Evolutionary conservation across 2,113 vertebrate species (phyloP), one percentile per base, ranked within the genome.

Genomic region (Phaethon lepturus): DNA sequence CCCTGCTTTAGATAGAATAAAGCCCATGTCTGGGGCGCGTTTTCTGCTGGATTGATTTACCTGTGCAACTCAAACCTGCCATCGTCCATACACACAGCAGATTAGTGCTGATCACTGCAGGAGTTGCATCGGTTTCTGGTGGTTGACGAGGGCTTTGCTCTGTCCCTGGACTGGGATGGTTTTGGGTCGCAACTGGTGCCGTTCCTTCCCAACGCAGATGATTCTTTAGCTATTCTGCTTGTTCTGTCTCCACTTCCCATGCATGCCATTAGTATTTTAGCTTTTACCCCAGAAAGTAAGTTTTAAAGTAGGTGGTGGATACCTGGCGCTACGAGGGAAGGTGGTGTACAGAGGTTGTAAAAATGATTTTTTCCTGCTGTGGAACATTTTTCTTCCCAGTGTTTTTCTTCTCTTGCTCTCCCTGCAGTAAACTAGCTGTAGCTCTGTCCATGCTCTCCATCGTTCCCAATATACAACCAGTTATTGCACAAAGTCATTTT

Each of bases 391-490:
- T 58, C 11, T 40, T 79, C 53, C 29, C 42, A 35, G 50, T 22
- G 62, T 40, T 80, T 52, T 77, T 31, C 42, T 81, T 59, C n/a
- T 49, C 44, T 63, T 0, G 0, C 31, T 84, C 9, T 87, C 31
- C 29, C 44, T 71, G 64, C n/a, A 74, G 72, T 38, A 63, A 78
- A 59, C 9, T 26, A 49, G 31, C 59, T 73, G 45, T 28, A 66
- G 22, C n/a, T 83, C 45, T 60, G 25, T 35, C 75, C 16, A 1
- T 33, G 45, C n/a, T 58, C 17, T 93, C 75, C 13, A 5, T 62
- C 5, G 0, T 11, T 62, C 42, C 52, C 29, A 4, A 0, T 18
- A 10, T 23, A 40, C 40, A 38, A 33, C 11, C 4, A 7, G 9
- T 22, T 55, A n/a, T 11, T 89, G 64, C n/a, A 52, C 24, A 50